A percentile compares a stretch with the other conserved stretches of the same genome.
Conservation (phyloP, 2,113 vertebrate species). For the Macroglossus sobrinus region DNA sequence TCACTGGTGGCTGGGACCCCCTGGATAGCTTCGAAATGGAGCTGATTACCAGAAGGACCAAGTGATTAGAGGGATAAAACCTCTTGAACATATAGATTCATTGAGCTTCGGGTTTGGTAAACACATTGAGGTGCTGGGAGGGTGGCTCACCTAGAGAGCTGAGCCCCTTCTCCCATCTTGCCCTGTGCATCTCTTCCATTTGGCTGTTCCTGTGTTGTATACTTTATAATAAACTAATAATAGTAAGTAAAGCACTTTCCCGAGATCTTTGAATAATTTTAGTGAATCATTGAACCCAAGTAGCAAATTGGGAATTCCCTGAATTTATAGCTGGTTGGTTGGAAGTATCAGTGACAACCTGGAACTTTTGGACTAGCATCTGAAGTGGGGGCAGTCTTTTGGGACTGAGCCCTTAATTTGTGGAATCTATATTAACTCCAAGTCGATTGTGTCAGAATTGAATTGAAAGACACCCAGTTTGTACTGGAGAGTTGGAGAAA, state of each 20-base stretch:
- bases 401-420: background rate
- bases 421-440: background rate
- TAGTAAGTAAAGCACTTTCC: background rate
- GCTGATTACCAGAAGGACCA: background rate
- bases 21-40: background rate
- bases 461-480: background rate
- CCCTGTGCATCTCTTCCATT: background rate
- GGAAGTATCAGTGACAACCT: background rate
- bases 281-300: background rate
- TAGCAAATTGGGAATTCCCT: background rate
- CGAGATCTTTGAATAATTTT: background rate
- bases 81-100: background rate
- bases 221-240: background rate
- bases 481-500: background rate
- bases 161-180: background rate
- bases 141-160: background rate
- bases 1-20: background rate
- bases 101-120: background rate
- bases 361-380: background rate
- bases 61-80: background rate
- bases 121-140: background rate
- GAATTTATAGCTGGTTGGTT: background rate
- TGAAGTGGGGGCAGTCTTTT: background rate
- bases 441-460: background rate
- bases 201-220: background rate